phyloP scores from a whole-genome alignment of 1,140 invertebrate species.

The Seison nebaliae region DNA sequence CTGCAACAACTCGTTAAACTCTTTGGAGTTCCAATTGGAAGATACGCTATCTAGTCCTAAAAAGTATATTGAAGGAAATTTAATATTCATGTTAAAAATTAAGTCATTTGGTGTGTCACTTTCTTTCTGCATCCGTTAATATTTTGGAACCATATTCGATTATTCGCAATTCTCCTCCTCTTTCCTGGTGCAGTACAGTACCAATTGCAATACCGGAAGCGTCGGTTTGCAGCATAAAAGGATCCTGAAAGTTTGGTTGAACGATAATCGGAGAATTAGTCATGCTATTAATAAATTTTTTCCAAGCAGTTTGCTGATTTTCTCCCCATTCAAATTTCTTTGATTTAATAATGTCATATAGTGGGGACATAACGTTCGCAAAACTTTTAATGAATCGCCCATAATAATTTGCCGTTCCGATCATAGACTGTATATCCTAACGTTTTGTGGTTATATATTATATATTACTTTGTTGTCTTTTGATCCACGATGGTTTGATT shows the following conservation, averaged over 20 bases:
- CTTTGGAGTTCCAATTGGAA: too few relatives aligned
- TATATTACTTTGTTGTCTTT: too few relatives aligned
- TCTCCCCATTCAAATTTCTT: constrained; percentile 13
- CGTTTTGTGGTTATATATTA: constrained; percentile 1
- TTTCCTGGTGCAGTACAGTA: constrained; percentile 13
- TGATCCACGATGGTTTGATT: too few relatives aligned
- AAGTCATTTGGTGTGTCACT: not conserved
- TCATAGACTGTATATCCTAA: not conserved
- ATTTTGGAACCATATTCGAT: constrained; percentile 3
- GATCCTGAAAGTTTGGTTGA: not conserved
- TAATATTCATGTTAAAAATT: not conserved
- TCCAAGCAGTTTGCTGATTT: constrained; percentile 13
- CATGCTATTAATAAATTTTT: constrained; percentile 13
- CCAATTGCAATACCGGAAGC: constrained; percentile 9
- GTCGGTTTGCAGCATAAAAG: constrained; percentile 14
- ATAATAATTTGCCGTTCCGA: too few relatives aligned
- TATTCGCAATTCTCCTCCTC: constrained; percentile 1
- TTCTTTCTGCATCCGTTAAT: not conserved
- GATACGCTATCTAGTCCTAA: too few relatives aligned
- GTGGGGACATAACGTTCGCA: too few relatives aligned
- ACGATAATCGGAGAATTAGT: constrained; percentile 11
- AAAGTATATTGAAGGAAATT: too few relatives aligned
- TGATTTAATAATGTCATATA: constrained; percentile 17
- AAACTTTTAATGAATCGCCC: too few relatives aligned
- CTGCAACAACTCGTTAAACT: too few relatives aligned